These are phyloP conservation scores for Falcunculus frontatus DNA, from an alignment of 2,113 vertebrate species.

Conservation along the genomic window DNA sequence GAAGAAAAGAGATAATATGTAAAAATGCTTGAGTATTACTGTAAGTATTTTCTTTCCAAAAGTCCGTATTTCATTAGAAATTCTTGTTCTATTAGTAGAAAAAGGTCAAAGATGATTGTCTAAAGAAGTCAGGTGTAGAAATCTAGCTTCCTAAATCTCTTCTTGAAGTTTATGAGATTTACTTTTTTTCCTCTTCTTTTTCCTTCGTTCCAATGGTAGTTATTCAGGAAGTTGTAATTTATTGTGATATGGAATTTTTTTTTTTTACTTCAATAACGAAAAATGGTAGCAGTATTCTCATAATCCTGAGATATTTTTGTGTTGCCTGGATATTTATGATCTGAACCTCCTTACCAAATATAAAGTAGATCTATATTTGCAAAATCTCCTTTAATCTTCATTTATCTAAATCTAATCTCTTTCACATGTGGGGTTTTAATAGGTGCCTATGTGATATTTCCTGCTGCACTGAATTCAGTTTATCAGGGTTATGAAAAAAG, in stretches of 20 bases:
- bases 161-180: background rate
- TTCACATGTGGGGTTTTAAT: background rate
- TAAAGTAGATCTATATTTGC: background rate
- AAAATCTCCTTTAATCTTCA: background rate
- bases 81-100: background rate
- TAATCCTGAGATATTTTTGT: background rate
- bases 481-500: background rate
- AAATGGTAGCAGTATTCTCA: accelerated
- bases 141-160: background rate
- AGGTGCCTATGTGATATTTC: background rate
- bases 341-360: background rate
- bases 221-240: background rate
- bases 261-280: background rate
- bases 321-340: background rate
- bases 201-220: accelerated
- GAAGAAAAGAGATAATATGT: background rate
- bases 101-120: accelerated
- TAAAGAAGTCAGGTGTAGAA: background rate
- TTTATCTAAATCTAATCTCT: background rate
- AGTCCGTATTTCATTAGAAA: background rate
- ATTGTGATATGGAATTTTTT: accelerated
- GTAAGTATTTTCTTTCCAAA: background rate
- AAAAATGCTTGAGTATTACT: accelerated
- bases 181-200: accelerated
- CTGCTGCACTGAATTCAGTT: background rate